These are phyloP conservation scores for Cebus imitator DNA, from an alignment of 2,113 vertebrate genomes.

Conservation along the genomic window DNA sequence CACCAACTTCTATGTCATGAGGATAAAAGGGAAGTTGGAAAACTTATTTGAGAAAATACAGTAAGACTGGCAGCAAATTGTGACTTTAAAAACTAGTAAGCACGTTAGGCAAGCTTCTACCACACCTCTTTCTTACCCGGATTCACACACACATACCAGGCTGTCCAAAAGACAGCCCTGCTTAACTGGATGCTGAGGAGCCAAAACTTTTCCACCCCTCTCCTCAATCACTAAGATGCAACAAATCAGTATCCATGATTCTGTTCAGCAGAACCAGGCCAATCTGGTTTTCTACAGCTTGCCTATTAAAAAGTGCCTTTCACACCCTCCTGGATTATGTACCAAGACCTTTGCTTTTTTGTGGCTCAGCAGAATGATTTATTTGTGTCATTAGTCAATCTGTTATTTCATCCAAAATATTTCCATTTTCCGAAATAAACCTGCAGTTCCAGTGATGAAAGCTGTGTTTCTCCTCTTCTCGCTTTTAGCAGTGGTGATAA, in stretches of 20 bases:
- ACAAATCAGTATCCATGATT: background rate
- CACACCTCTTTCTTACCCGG: background rate
- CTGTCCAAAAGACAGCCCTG: background rate
- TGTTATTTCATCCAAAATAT: background rate
- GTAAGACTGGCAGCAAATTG: background rate
- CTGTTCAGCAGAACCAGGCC: background rate
- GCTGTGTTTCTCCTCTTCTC: background rate
- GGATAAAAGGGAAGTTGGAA: background rate
- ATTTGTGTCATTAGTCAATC: background rate
- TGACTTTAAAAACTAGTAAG: background rate
- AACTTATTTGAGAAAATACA: background rate
- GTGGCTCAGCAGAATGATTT: background rate
- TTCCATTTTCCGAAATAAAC: background rate
- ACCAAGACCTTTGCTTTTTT: background rate
- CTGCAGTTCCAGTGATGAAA: background rate
- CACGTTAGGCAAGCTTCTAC: background rate
- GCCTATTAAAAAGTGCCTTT: background rate
- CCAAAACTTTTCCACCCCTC: background rate
- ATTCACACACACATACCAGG: background rate
- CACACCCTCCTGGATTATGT: background rate
- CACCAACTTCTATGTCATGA: background rate
- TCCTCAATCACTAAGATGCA: background rate
- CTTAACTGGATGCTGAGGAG: background rate
- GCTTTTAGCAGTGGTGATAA: background rate
- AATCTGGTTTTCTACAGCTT: background rate